These are phyloP conservation scores for Trichosurus vulpecula DNA, from an alignment of 2,797 vertebrate species.

Conservation along the genomic window DNA sequence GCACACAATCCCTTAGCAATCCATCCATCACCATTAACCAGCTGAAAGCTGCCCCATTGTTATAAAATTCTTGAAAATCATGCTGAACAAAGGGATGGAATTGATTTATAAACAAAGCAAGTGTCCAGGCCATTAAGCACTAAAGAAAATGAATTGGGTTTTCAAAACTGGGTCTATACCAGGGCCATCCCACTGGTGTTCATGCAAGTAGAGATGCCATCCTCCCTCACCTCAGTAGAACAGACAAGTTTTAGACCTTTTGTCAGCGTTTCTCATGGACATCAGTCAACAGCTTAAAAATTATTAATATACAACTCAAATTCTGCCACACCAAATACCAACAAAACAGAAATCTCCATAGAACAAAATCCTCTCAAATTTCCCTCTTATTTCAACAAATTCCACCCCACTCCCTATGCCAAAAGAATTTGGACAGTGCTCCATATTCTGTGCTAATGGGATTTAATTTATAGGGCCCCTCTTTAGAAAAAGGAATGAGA, in stretches of 20 bases:
- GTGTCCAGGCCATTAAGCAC: not conserved
- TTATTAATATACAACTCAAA: not conserved
- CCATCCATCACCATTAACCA: not conserved
- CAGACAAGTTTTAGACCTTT: slow-evolving; percentile 1
- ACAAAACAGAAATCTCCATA: slow-evolving; percentile 14
- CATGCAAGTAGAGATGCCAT: slow-evolving; percentile 19
- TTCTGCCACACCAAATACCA: slow-evolving; percentile 7
- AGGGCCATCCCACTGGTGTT: slow-evolving; percentile 19
- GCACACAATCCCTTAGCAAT: not conserved
- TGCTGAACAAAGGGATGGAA: slow-evolving; percentile 32
- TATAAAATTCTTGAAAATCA: slow-evolving; percentile 33
- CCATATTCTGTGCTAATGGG: slow-evolving; percentile 6
- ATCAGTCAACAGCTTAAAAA: not conserved
- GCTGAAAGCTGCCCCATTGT: slow-evolving; percentile 22
- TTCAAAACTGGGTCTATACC: slow-evolving; percentile 16
- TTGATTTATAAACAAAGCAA: slow-evolving; percentile 45
- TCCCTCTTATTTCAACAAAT: slow-evolving; percentile 30
- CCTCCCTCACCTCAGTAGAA: not conserved
- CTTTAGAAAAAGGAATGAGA: not conserved
- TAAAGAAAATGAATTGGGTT: slow-evolving; percentile 54
- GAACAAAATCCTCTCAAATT: not conserved
- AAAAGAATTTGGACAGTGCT: slow-evolving; percentile 25
- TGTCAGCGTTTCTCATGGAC: not conserved
- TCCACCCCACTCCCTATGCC: not conserved
- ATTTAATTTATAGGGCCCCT: not conserved